Base-by-base conservation (phyloP, 2,113 vertebrate species). In the Haemorhous mexicanus region DNA sequence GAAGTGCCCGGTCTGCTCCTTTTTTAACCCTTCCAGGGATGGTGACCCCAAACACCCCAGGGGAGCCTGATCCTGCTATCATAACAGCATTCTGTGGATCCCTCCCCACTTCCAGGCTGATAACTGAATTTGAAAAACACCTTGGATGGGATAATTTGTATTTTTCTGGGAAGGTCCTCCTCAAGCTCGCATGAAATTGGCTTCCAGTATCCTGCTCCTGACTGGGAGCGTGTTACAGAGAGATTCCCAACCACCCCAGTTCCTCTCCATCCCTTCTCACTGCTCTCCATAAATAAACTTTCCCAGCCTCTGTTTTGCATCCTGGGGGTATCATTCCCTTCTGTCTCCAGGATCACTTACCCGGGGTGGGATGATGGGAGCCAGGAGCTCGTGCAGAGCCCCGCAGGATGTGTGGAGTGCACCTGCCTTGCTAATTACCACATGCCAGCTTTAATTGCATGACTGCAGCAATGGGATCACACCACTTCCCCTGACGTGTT, bases 391-490 rank as follows among this genome's bases (percentile, higher is more conserved):
- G 28, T 18, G 37, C 35, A 3, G 53, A 80, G 23, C 19, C 13
- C 46, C 23, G 46, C 26, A 20, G 84, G 59, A 44, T 61, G 72
- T 68, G 64, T 87, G 9, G 24, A 75, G 86, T n/a, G 56, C 94
- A 84, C 90, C 83, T 95, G 94, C 90, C 93, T 97, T 28, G 62
- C 84, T 96, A 96, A 96, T 96, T 97, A 97, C 47, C 96, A 94
- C 82, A 63, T 97, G 96, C 95, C 97, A 97, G 64, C 15, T 49
- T 85, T 97, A 97, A 97, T 97, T 97, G 94, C n/a, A 88, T 0
- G 58, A 76, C 93, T 96, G 88, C 87, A 69, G 91, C 83, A 46
- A 96, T 32, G 8, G 47, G 79, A 84, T 95, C 81, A 87, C 85
- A 80, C 84, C 79, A 6, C 80, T 90, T 80, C 90, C 76, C 43